Evolutionary conservation across 2,888 invertebrate genomes (phyloP).

Genomic region (Cerastis leucographa): DNA sequence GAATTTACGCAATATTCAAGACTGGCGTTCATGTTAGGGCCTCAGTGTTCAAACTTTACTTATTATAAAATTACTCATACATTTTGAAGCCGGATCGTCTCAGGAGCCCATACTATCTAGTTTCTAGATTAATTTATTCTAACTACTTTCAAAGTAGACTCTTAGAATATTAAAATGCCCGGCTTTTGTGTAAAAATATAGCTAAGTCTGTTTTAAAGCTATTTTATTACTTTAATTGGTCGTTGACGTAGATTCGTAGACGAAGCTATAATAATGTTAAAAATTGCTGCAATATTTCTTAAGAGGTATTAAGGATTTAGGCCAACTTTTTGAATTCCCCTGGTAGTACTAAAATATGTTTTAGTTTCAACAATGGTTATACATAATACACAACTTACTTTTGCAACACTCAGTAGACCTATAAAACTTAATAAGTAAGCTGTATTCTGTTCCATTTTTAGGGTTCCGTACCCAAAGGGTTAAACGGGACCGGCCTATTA

Average conservation of each 20-base stretch:
- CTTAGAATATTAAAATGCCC: constrained; percentile 36
- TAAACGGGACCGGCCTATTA: no score
- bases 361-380: not conserved
- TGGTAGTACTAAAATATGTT: not conserved
- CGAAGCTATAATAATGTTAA: constrained; percentile 1
- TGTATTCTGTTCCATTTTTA: not conserved
- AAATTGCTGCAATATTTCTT: not conserved
- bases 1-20: not conserved
- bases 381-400: not conserved
- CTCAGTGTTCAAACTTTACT: constrained; percentile 5
- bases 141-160: constrained; percentile 38
- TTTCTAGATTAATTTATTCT: constrained; percentile 39
- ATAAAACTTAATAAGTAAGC: not conserved
- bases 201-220: not conserved
- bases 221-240: constrained; percentile 38
- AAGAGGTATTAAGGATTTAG: not conserved
- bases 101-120: constrained; percentile 28
- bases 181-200: constrained; percentile 20
- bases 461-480: no score
- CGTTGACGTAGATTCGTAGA: constrained; percentile 23
- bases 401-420: not conserved
- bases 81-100: constrained; percentile 26
- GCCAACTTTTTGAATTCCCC: not conserved
- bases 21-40: no score
- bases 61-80: constrained; percentile 12